A percentile compares a stretch with the other conserved stretches of the same genome.
phyloP scores from a whole-genome alignment of 2,797 vertebrate species.

The Xiphorhynchus erythropygius region DNA sequence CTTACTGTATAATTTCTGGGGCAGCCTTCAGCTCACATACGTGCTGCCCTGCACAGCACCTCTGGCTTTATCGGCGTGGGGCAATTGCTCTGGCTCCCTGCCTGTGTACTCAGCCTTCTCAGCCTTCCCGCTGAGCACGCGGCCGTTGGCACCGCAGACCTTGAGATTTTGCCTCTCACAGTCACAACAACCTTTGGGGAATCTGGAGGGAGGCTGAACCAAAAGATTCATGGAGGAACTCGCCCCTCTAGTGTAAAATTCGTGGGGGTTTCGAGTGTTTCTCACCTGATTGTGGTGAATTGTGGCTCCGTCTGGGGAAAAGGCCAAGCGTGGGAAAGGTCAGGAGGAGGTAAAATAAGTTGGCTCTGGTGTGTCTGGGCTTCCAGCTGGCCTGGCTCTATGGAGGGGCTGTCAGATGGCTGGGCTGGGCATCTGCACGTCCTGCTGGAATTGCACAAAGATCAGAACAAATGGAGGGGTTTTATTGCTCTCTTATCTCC shows the following conservation, averaged over 20 bases:
- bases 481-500: neutral
- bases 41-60: conserved; percentile 22
- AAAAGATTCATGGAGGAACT: neutral
- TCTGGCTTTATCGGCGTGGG: neutral
- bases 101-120: conserved; percentile 20
- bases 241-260: neutral
- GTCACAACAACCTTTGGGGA: neutral
- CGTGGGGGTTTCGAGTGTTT: fast-evolving
- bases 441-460: neutral
- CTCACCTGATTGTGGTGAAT: neutral
- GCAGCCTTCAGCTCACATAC: neutral
- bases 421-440: fast-evolving
- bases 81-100: conserved; percentile 29
- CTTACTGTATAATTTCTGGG: neutral
- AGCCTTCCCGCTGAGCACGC: neutral
- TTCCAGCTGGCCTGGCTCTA: neutral
- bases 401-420: neutral
- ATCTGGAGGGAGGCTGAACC: neutral
- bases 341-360: neutral
- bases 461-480: neutral
- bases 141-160: neutral
- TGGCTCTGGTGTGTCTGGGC: neutral
- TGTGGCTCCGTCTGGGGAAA: neutral
- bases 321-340: neutral
- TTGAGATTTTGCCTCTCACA: neutral